Evolutionary conservation across 2,888 invertebrate genomes (phyloP), one percentile per base, ranked within the genome.

Genomic region (Cheilosia pagana): DNA sequence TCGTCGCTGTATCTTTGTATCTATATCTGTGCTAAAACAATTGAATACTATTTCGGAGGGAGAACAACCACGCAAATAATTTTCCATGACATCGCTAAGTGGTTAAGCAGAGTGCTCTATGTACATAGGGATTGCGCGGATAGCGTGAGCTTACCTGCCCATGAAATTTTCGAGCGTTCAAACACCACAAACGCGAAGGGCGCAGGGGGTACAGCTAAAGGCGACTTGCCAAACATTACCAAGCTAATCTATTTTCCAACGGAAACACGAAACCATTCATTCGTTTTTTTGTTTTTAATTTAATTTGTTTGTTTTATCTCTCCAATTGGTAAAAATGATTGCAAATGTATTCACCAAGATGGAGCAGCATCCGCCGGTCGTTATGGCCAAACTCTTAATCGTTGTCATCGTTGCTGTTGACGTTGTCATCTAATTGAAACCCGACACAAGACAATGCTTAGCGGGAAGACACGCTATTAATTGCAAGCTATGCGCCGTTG

Each of bases 81-180:
- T 62, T 75, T 75, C 55, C 81, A 75, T 75, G 63, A 77, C 65
- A 72, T 39, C 72, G 60, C 52, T 76, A 63, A 76, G 81, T 70
- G 76, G 48, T 39, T 72, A 41, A 41, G 53, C 60, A 71, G 48
- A 71, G 48, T 8, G 19, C 35, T 12, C 7, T 19, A 16, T 31
- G 12, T 12, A 60, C 21, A 16, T 25, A 14, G 55, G 41, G 21
- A 10, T 12, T n/a, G 59, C 4, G 6, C 4, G 6, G 39, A 71
- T 77, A 67, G 71, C 82, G 77, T 83, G 82, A 65, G 74, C 74
- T 74, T 79, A 83, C 74, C 70, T 83, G 83, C 48, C 63, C 68
- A 74, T 83, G 63, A 79, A 72, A 63, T 48, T 45, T 45, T 72
- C 31, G 57, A 41, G 55, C 62, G 7, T 41, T 72, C 16, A 21